Evolutionary conservation across 1,140 invertebrate genomes (phyloP).

Genomic region (Pogonomyrmex californicus): DNA sequence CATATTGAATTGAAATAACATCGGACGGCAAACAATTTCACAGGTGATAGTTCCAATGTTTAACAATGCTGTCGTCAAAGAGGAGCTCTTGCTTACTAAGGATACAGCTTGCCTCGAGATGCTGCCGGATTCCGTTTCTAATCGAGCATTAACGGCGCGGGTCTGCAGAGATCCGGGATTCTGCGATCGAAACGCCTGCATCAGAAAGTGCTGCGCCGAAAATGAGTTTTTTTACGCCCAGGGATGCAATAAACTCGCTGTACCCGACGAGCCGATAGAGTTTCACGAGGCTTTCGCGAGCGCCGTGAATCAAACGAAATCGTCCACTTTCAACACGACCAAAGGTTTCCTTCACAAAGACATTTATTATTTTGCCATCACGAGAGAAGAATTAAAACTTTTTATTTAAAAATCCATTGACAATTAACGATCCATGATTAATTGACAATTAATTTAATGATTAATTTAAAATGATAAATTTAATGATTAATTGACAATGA

Average conservation of each 20-base stretch:
- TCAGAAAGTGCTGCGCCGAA: conserved; percentile 77
- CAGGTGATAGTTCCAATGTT: conserved; percentile 56
- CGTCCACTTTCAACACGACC: neutral
- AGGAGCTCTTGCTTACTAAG: conserved; percentile 45
- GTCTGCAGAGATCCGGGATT: conserved; percentile 61
- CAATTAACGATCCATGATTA: neutral
- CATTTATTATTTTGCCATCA: neutral
- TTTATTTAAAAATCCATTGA: neutral
- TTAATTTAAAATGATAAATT: no score
- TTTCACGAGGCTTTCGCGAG: conserved; percentile 46
- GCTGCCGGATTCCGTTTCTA: neutral
- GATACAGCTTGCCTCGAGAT: conserved; percentile 66
- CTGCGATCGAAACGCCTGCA: conserved; percentile 65
- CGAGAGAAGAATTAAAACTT: neutral
- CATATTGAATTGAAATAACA: neutral
- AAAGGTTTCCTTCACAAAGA: conserved; percentile 16
- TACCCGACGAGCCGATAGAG: neutral
- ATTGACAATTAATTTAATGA: no score
- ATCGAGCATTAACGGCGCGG: conserved; percentile 47
- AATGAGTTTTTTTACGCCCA: neutral
- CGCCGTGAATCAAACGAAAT: conserved; percentile 1
- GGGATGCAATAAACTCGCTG: neutral
- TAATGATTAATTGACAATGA: neutral
- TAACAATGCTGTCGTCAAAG: neutral
- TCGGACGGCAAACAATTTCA: conserved; percentile 21